phyloP scores from a whole-genome alignment of 2,888 invertebrate genomes.

The Mesorhabditis sp. region DNA sequence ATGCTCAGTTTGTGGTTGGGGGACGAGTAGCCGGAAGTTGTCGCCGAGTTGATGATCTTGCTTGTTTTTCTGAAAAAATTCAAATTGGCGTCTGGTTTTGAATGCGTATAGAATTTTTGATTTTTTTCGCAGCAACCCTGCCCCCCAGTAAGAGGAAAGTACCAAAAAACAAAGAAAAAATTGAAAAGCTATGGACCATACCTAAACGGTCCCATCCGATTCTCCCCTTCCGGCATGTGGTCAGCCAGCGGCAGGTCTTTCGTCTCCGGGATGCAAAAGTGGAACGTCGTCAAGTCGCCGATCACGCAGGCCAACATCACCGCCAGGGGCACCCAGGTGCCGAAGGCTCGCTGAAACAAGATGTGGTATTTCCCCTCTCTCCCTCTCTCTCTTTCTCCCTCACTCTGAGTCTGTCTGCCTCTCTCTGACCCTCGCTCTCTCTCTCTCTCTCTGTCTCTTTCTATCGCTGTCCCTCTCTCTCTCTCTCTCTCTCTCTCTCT shows the following conservation, averaged over 20 bases:
- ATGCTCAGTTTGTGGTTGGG: neutral
- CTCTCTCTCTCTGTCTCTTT: too few species aligned
- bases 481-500: too few species aligned
- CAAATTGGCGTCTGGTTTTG: neutral
- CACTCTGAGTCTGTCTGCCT: too few species aligned
- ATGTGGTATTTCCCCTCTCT: too few species aligned
- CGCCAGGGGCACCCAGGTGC: neutral
- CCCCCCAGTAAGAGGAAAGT: neutral
- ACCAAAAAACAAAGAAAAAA: neutral
- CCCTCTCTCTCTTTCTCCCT: too few species aligned
- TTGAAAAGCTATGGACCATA: neutral
- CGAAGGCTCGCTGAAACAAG: neutral
- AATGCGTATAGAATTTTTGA: neutral
- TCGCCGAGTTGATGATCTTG: constrained; percentile 1
- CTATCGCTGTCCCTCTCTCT: too few species aligned
- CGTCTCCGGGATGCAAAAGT: neutral
- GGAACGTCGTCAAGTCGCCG: neutral
- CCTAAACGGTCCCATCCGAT: neutral
- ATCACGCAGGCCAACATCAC: neutral
- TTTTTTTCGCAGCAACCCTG: neutral
- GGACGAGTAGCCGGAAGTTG: constrained; percentile 5
- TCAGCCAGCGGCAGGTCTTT: neutral
- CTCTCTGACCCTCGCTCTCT: too few species aligned
- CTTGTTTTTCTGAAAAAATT: neutral
- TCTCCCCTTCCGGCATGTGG: constrained; percentile 1